Conservation (phyloP, 2,888 invertebrate genomes). For the Pantelozetes paolii region DNA sequence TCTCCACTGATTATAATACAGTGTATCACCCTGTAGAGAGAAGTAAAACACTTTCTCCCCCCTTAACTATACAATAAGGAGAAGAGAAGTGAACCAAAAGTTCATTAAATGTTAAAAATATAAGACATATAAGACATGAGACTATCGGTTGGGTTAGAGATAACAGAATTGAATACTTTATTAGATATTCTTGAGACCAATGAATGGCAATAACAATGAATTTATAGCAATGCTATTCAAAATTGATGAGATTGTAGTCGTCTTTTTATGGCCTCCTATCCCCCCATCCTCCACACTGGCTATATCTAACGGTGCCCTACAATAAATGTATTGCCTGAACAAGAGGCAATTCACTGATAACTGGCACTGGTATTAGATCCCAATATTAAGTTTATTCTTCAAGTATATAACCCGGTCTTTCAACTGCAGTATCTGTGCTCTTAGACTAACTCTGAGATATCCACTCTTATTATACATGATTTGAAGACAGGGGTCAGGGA, state of each 20-base stretch:
- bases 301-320: not conserved
- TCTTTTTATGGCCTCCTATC: conserved; percentile 1
- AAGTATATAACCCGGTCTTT: not conserved
- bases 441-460: not conserved
- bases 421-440: not conserved
- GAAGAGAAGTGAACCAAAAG: not conserved
- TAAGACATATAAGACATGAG: not conserved
- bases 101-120: conserved; percentile 25
- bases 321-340: not conserved
- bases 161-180: not conserved
- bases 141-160: too few relatives aligned
- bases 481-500: too few relatives aligned
- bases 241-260: conserved; percentile 23
- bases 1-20: too few relatives aligned
- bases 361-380: conserved; percentile 11
- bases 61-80: too few relatives aligned
- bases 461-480: too few relatives aligned
- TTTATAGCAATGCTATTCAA: conserved; percentile 29
- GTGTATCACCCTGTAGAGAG: too few relatives aligned
- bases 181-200: not conserved
- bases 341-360: conserved; percentile 23
- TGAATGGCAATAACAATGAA: conserved; percentile 14
- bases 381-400: conserved; percentile 18
- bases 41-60: too few relatives aligned
- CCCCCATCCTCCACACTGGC: not conserved